Conservation (phyloP, 2,113 vertebrate genomes). For the Phrynosoma platyrhinos region DNA sequence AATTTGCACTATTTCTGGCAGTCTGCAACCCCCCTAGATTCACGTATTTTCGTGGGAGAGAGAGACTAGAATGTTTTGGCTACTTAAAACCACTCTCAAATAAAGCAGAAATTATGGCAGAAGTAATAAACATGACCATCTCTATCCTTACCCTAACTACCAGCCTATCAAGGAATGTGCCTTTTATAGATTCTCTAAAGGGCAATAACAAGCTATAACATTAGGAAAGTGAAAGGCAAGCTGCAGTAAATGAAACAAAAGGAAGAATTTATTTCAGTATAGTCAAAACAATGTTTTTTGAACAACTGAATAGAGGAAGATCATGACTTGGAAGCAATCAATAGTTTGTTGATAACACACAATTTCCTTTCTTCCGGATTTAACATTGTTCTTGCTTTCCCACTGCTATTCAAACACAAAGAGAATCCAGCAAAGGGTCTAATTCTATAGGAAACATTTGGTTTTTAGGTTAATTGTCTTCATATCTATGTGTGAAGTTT, state of each 20-base stretch:
- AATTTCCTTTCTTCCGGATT: conserved; percentile 68
- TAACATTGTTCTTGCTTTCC: conserved; percentile 62
- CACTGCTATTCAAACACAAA: conserved; percentile 53
- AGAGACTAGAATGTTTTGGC: neutral
- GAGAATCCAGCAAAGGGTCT: conserved; percentile 9
- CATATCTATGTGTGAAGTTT: neutral
- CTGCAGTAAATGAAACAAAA: conserved; percentile 70
- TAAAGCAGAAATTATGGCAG: neutral
- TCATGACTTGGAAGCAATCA: conserved; percentile 72
- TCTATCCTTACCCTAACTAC: neutral
- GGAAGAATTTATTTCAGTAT: conserved; percentile 49
- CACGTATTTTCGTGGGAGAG: neutral
- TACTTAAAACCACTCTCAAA: neutral
- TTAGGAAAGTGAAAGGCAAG: conserved; percentile 55
- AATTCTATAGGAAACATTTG: conserved; percentile 17
- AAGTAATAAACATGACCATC: neutral
- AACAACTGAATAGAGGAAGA: conserved; percentile 70
- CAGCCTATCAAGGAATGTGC: neutral
- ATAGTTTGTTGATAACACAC: conserved; percentile 70
- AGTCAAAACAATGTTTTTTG: conserved; percentile 62
- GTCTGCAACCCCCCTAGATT: neutral
- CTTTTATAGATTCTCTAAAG: conserved; percentile 39
- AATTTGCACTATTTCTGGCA: too few relatives aligned
- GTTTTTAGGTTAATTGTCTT: conserved; percentile 56
- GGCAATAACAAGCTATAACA: conserved; percentile 63